Base-by-base conservation (phyloP, 1,140 invertebrate species). In the Glossosoma conforme region DNA sequence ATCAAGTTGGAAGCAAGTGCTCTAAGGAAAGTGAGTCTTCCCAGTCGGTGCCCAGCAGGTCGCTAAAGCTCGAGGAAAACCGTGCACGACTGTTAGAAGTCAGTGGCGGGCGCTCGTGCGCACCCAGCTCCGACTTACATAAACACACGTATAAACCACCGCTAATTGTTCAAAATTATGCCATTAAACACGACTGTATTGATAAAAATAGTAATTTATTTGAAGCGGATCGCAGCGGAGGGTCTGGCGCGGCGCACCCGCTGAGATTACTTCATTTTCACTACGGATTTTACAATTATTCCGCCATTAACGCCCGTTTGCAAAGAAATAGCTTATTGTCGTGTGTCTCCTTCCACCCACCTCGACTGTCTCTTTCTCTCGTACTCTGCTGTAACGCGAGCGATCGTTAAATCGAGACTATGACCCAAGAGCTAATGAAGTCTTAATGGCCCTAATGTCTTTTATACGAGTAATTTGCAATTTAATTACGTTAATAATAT, bases 111-210 rank as follows among this genome's bases (percentile, higher is more conserved):
- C 35, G 35, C 6, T 37, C 38, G 19, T 20, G 38, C 13, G 43
- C 43, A 45, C 43, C 25, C 22, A 33, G 18, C n/a, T 44, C 20
- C 41, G 6, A 30, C 43, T 30, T 32, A 14, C 6, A 18, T 8
- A n/a, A 37, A 13, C 35, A 6, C 35, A 5, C 5, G 35, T 37
- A 37, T 9, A 41, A 14, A 19, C 8, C 24, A 38, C 6, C 22
- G 46, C 46, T 55, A 55, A 55, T 55, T 55, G 53, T 55, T 49
- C 38, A 19, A 38, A 25, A 54, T 48, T 42, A 48, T 36, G 45
- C 44, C 28, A 40, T 45, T n/a, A 52, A 52, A 52, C 41, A 44
- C 41, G 41, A 52, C 22, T 50, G 5, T 19, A 20, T 41, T 24
- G n/a, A 41, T 40, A 49, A 49, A 49, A 49, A 37, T 25, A 19